Evolutionary conservation across 2,888 invertebrate species (phyloP).

Genomic region (Diadromus collaris): DNA sequence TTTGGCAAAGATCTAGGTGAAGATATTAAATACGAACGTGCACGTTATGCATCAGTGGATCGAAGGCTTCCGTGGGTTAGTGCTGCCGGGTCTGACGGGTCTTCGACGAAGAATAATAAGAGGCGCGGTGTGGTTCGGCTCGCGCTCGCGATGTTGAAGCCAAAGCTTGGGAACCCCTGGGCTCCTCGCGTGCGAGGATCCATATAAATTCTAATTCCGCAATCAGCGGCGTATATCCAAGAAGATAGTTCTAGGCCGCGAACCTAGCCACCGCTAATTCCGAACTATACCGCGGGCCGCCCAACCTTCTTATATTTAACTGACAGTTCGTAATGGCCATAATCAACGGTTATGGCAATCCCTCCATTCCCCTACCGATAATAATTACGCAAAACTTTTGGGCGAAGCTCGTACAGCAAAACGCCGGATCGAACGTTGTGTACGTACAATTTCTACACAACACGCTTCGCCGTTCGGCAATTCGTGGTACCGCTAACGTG

Average conservation of each 20-base stretch:
- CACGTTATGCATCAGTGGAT: slow-evolving; percentile 33
- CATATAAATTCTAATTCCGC: slow-evolving; percentile 80
- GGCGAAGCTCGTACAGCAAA: slow-evolving; percentile 37
- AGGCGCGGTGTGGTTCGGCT: slow-evolving; percentile 15
- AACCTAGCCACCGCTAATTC: slow-evolving; percentile 75
- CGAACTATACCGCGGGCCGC: slow-evolving; percentile 67
- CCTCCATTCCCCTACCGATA: slow-evolving; percentile 69
- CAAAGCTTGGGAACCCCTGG: slow-evolving; percentile 75
- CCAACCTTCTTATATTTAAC: slow-evolving; percentile 73
- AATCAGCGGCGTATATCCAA: slow-evolving; percentile 78
- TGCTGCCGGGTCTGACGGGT: background rate
- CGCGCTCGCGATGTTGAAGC: slow-evolving; percentile 32
- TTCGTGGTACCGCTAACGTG: slow-evolving; percentile 29
- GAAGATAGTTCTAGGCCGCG: slow-evolving; percentile 78
- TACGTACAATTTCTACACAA: slow-evolving; percentile 24
- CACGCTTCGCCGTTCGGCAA: slow-evolving; percentile 40
- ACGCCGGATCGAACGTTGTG: slow-evolving; percentile 36
- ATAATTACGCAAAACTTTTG: slow-evolving; percentile 74
- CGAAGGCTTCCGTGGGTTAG: slow-evolving; percentile 33
- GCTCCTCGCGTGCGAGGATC: slow-evolving; percentile 76
- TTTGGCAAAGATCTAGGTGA: slow-evolving; percentile 30
- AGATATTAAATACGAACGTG: slow-evolving; percentile 40
- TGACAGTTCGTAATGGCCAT: slow-evolving; percentile 78
- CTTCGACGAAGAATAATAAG: slow-evolving; percentile 46
- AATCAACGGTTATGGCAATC: slow-evolving; percentile 78